phyloP scores from a whole-genome alignment of 2,797 vertebrate genomes.

The Xyrichtys novacula region DNA sequence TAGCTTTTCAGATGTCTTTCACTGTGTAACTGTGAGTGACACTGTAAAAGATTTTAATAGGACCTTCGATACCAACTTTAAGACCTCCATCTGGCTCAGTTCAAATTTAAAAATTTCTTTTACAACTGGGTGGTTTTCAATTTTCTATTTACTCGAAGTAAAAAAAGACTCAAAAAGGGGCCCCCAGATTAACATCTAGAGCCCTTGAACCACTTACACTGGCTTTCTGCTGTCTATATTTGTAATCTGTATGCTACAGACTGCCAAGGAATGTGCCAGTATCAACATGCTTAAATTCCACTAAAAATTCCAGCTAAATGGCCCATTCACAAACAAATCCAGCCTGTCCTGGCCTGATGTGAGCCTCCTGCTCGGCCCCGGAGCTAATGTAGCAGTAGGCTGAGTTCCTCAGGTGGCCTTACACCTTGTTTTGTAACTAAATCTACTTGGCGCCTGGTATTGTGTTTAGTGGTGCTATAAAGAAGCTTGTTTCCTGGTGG shows the following conservation, averaged over 20 bases:
- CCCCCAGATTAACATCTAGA: conserved; percentile 7
- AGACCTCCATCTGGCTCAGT: too few species aligned
- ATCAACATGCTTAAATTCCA: conserved; percentile 68
- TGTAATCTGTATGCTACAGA: conserved; percentile 44
- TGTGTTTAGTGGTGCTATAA: conserved; percentile 52
- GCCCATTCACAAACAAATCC: conserved; percentile 62
- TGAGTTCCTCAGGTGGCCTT: conserved; percentile 16
- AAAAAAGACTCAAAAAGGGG: conserved; percentile 3
- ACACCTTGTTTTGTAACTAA: conserved; percentile 58
- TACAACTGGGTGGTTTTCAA: not conserved
- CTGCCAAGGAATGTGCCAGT: conserved; percentile 56
- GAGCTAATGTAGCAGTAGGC: conserved; percentile 26
- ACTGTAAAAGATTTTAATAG: too few species aligned
- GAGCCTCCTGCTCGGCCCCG: conserved; percentile 25
- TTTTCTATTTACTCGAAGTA: not conserved
- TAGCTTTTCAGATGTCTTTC: not conserved
- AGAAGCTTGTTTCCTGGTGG: conserved; percentile 54
- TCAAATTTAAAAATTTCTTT: too few species aligned
- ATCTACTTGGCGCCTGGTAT: conserved; percentile 35
- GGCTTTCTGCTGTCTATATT: conserved; percentile 48
- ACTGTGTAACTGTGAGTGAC: not conserved
- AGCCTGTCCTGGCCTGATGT: conserved; percentile 38
- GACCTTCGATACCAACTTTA: too few species aligned
- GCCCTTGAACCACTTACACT: conserved; percentile 11
- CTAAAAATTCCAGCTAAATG: conserved; percentile 64